Evolutionary conservation across 2,797 vertebrate species (phyloP), one percentile per base, ranked within the genome.

Genomic region (Denticeps clupeoides): DNA sequence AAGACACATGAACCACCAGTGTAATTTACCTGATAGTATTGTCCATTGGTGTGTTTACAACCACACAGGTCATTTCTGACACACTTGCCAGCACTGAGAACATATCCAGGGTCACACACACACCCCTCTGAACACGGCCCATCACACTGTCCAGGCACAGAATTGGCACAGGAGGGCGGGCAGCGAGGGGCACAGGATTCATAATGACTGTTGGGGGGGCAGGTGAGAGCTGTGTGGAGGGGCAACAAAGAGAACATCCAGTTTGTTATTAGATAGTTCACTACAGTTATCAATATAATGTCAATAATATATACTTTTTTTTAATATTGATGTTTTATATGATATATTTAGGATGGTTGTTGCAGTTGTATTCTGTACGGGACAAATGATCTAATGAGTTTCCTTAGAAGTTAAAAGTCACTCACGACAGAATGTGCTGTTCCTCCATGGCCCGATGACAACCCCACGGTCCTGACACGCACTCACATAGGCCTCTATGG

Each of bases 401-500:
- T n/a, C n/a, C n/a, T n/a, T n/a, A n/a, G n/a, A n/a, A n/a, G n/a
- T n/a, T n/a, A n/a, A n/a, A n/a, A n/a, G n/a, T n/a, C n/a, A 65
- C 80, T 70, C 46, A 81, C 80, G 59, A 35, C 78, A 83, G 64
- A 82, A 81, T 7, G 74, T 81, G 15, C 63, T 55, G 41, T 81
- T 83, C 64, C 80, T 81, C 82, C 82, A 84, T n/a, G 71, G 12
- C 50, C 71, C 62, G 2, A 86, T 64, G 29, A 40, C 55, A 21
- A 82, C 73, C 1, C 75, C 78, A 1, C 74, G 76, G 49, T 84
- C 81, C 60, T 83, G 84, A 53, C 84, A 87, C 41, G 80, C 77
- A 7, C 78, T 78, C 18, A 75, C 70, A 1, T 83, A 85, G 7
- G 80, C 66, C 63, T 84, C 82, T 7, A 85, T 72, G 29, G 80